Evolutionary conservation across 2,797 vertebrate species (phyloP).

Genomic region (Sitta carolinensis): DNA sequence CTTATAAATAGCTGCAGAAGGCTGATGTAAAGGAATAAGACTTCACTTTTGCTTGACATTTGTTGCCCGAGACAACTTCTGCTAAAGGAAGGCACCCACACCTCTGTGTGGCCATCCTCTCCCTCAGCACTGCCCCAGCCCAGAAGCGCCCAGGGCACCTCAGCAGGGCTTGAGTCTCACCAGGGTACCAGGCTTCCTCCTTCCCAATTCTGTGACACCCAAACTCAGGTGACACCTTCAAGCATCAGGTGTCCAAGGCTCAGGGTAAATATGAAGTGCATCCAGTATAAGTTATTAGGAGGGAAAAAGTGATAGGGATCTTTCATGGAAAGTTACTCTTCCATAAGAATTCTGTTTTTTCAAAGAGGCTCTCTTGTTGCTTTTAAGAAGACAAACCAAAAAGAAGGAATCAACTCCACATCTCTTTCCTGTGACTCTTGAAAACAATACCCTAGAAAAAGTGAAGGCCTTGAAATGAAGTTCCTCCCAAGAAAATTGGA

Average conservation of each 20-base stretch:
- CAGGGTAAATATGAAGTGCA: not conserved
- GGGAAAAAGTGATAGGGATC: not conserved
- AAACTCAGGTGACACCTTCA: not conserved
- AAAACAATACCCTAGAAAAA: not conserved
- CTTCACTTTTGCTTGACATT: not conserved
- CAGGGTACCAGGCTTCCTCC: not conserved
- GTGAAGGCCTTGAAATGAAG: not conserved
- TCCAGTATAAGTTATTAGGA: not conserved
- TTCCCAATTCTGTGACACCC: not conserved
- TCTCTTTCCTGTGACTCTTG: not conserved
- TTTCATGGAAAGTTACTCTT: not conserved
- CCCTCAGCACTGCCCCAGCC: not conserved
- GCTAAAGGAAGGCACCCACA: not conserved
- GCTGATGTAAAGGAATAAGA: not conserved
- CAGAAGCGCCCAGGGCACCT: fast-evolving
- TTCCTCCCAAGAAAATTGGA: not conserved
- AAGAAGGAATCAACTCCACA: not conserved
- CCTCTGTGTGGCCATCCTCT: not conserved
- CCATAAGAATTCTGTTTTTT: not conserved
- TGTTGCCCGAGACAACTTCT: not conserved
- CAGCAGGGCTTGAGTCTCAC: not conserved
- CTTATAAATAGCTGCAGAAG: constrained; percentile 52
- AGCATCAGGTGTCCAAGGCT: not conserved
- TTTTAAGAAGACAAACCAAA: not conserved
- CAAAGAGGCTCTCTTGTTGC: not conserved